A percentile compares a stretch with the other conserved stretches of the same genome.
Evolutionary conservation across 2,888 invertebrate species (phyloP).

Genomic region (Timema cristinae): DNA sequence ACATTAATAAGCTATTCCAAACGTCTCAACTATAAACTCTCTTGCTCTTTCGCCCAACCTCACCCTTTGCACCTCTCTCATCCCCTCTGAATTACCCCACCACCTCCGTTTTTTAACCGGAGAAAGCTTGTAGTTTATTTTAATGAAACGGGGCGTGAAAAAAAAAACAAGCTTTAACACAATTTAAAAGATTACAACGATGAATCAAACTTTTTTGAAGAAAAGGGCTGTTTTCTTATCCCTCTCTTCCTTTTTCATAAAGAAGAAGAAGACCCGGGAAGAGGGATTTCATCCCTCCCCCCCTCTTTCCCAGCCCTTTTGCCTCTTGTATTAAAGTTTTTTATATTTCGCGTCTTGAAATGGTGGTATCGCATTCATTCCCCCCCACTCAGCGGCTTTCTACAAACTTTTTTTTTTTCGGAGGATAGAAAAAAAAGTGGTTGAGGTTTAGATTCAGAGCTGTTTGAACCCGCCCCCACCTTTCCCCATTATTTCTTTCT

Average conservation of each 20-base stretch:
- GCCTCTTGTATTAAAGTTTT: constrained; percentile 2
- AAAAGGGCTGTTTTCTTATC: constrained; percentile 15
- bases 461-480: background rate
- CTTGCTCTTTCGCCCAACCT: background rate
- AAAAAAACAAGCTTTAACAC: constrained; percentile 7
- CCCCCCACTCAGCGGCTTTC: background rate
- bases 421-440: background rate
- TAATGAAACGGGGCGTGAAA: constrained; percentile 12
- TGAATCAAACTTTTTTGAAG: constrained; percentile 15
- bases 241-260: background rate
- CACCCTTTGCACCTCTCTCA: background rate
- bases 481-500: too few relatives aligned
- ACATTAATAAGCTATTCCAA: background rate
- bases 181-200: constrained; percentile 16
- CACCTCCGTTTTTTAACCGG: background rate
- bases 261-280: too few relatives aligned
- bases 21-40: too few relatives aligned
- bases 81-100: background rate
- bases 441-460: background rate
- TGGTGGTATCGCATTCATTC: background rate
- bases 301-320: too few relatives aligned
- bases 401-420: background rate
- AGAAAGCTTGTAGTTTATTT: constrained; percentile 2
- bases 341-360: too few relatives aligned
- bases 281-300: too few relatives aligned